Base-by-base conservation (phyloP, 2,797 vertebrate species). In the Rachycentron canadum region DNA sequence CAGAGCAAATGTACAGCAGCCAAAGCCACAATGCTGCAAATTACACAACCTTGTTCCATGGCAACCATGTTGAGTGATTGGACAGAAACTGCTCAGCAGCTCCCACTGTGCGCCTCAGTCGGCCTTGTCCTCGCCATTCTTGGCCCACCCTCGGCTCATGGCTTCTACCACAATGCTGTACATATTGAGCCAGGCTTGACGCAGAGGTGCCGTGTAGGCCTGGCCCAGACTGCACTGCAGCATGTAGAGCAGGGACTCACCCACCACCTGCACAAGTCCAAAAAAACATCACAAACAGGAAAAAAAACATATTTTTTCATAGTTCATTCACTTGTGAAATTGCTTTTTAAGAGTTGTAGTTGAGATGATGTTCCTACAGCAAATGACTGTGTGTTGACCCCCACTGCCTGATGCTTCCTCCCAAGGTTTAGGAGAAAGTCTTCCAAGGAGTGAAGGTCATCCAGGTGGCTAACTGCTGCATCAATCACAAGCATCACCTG, bases 401-500 rank as follows among this genome's bases (percentile, higher is more conserved):
- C 98, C 11, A 96, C 95, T 1, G 96, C 95, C 81, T 96, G 96
- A 78, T 99, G 98, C 92, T 98, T 99, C 89, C 93, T 96, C 73
- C 97, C 98, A 0, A 98, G 93, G 90, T 96, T 95, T 57, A 95
- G 91, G 75, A 99, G 94, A 89, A 97, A 98, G 30, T 98, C 97
- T 69, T 97, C 96, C 93, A 99, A 86, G 6, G 95, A 94, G 63
- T 96, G 94, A 76, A 99, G 93, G 90, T 97, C 95, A 38, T 99
- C 98, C 86, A 98, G 89, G 62, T 98, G 96, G 90, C 91, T 96
- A 86, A 98, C 97, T 0, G 97, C 98, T 3, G 97, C 95, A 40
- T 98, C 97, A 0, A 99, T 97, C 86, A 99, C 98, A 19, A 98
- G 90, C 98, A 99, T 99, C 78, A 99, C 98, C 98, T 99, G 81